Evolutionary conservation across 2,113 vertebrate species (phyloP).

Genomic region (Amazona guildingii): DNA sequence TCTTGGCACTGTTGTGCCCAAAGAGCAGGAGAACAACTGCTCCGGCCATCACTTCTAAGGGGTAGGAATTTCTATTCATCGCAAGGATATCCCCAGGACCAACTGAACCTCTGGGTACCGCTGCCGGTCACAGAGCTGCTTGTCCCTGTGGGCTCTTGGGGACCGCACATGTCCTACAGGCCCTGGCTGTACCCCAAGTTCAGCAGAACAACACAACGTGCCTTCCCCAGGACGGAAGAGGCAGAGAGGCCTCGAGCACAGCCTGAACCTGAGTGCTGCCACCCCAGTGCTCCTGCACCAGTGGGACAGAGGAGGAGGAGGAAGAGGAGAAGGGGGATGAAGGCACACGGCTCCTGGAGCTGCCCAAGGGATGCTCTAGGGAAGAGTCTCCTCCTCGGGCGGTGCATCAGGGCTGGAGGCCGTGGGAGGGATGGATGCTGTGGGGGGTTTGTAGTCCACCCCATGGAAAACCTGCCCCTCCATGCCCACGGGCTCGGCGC

Average conservation of each 20-base stretch:
- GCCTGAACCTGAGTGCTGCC: neutral
- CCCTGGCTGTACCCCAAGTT: neutral
- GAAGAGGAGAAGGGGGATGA: neutral
- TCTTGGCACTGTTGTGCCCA: neutral
- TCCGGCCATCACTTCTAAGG: neutral
- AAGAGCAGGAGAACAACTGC: neutral
- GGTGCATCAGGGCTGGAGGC: neutral
- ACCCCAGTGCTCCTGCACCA: accelerated
- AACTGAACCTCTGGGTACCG: accelerated
- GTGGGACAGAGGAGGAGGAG: neutral
- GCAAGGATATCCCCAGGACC: neutral
- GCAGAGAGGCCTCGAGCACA: neutral
- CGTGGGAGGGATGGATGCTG: neutral
- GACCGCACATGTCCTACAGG: accelerated
- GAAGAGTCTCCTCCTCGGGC: neutral
- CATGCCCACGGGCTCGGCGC: accelerated
- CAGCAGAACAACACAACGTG: accelerated
- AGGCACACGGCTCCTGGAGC: neutral
- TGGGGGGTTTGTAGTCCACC: constrained; percentile 16
- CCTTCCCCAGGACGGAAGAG: neutral
- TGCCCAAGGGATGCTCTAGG: neutral
- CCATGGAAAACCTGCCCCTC: constrained; percentile 13
- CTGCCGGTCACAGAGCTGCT: neutral
- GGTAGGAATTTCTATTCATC: neutral
- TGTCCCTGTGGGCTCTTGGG: neutral